These are phyloP conservation scores for Scaptomyza graminum DNA, from an alignment of 1,140 invertebrate species.

Conservation along the genomic window DNA sequence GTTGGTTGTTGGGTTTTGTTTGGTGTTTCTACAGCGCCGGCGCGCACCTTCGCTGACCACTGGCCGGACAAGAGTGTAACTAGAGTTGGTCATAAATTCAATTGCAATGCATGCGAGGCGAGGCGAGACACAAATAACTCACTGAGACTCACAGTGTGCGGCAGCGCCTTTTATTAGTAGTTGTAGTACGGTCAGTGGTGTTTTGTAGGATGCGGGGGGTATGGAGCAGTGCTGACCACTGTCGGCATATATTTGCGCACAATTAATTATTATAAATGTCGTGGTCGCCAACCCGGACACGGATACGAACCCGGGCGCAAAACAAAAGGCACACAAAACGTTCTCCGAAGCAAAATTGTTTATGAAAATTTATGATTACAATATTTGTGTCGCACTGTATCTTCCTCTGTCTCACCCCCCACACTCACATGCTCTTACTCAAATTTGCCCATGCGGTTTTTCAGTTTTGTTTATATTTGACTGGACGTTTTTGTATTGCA, in stretches of 20 bases:
- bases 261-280: constrained; percentile 83
- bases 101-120: constrained; percentile 54
- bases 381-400: constrained; percentile 79
- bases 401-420: constrained; percentile 20
- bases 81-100: constrained; percentile 55
- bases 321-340: constrained; percentile 45
- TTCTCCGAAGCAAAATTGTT: constrained; percentile 69
- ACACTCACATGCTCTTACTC: neutral
- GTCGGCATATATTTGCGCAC: constrained; percentile 80
- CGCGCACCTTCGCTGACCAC: constrained; percentile 68
- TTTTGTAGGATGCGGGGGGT: too few species aligned
- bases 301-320: constrained; percentile 29
- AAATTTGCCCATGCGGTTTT: constrained; percentile 37
- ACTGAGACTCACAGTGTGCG: constrained; percentile 69
- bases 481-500: constrained; percentile 38
- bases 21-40: constrained; percentile 47
- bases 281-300: constrained; percentile 46
- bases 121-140: constrained; percentile 74
- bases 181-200: neutral
- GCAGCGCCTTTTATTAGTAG: constrained; percentile 61
- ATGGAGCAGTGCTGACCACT: constrained; percentile 58
- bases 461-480: constrained; percentile 72
- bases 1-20: neutral
- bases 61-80: constrained; percentile 27
- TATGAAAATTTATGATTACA: constrained; percentile 82